Conservation (phyloP, 2,113 vertebrate genomes). For the Alexandromys fortis region DNA sequence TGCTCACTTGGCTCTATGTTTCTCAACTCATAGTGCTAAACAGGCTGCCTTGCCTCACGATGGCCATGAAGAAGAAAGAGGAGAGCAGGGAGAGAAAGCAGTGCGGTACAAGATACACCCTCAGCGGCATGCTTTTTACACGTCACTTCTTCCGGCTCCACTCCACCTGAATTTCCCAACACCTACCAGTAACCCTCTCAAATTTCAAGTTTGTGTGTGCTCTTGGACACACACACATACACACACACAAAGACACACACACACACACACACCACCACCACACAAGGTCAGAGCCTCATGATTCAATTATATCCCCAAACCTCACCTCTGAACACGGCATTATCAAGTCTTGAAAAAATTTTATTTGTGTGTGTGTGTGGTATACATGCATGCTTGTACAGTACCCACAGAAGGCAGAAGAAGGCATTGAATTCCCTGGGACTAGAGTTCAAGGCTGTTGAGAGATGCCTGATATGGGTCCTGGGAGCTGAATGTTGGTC, state of each 20-base stretch:
- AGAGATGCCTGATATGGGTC: neutral
- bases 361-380: neutral
- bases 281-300: neutral
- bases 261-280: neutral
- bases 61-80: neutral
- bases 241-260: neutral
- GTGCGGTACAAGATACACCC: accelerated
- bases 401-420: neutral
- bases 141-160: neutral
- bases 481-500: neutral
- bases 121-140: no score
- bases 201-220: neutral
- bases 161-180: neutral
- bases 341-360: neutral
- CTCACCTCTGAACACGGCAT: neutral
- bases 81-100: no score
- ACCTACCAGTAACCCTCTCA: neutral
- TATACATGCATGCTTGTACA: no score
- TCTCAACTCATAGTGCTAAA: no score
- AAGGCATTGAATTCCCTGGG: neutral
- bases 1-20: neutral
- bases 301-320: no score
- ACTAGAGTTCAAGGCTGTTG: neutral
- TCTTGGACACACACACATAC: neutral
- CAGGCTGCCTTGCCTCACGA: neutral